A percentile compares a stretch with the other conserved stretches of the same genome.
These are phyloP conservation scores for Elephas maximus DNA, from an alignment of 2,113 vertebrate genomes.

Conservation along the genomic window DNA sequence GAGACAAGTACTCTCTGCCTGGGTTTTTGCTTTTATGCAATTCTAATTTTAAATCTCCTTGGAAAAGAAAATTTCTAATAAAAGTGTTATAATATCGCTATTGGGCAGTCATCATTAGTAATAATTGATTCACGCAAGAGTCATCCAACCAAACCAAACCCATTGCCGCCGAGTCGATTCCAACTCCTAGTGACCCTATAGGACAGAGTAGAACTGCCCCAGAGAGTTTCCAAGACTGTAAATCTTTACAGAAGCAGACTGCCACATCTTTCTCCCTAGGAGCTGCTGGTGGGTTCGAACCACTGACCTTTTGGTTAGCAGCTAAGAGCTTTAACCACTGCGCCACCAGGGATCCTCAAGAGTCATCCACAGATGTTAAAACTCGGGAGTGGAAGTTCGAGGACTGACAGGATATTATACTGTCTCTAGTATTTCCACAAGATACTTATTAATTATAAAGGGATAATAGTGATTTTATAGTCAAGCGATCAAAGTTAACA, in stretches of 20 bases:
- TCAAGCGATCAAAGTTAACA: neutral
- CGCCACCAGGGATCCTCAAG: too few species aligned
- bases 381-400: neutral
- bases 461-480: neutral
- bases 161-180: too few species aligned
- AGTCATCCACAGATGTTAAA: neutral
- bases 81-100: neutral
- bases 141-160: neutral
- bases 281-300: too few species aligned
- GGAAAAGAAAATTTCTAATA: neutral
- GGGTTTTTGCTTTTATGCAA: neutral
- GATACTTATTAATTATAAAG: neutral
- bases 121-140: neutral
- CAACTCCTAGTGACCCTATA: too few species aligned
- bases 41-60: neutral
- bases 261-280: too few species aligned
- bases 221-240: too few species aligned
- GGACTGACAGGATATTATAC: neutral
- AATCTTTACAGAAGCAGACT: too few species aligned
- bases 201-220: too few species aligned
- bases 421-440: neutral
- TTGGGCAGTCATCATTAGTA: neutral
- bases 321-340: too few species aligned
- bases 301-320: too few species aligned
- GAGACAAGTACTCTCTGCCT: neutral